A percentile compares a stretch with the other conserved stretches of the same genome.
Evolutionary conservation across 2,113 vertebrate species (phyloP).

Genomic region (Ciconia stormi): DNA sequence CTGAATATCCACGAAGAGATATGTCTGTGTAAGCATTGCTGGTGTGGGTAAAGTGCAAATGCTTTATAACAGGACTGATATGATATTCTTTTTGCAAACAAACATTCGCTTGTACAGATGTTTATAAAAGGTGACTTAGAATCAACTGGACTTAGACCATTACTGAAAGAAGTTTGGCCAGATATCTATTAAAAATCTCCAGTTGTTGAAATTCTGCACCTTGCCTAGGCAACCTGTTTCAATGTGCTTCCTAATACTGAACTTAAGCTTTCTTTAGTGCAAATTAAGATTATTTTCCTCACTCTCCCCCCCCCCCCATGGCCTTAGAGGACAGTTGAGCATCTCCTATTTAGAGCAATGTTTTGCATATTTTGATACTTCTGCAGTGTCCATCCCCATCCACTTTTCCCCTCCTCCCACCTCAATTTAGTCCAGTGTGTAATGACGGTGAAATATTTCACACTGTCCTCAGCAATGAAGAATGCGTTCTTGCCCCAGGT

Average conservation of each 20-base stretch:
- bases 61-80: neutral
- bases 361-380: neutral
- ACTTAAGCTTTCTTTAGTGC: neutral
- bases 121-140: neutral
- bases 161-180: neutral
- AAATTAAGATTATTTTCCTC: neutral
- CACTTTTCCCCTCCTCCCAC: neutral
- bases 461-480: neutral
- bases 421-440: neutral
- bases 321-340: neutral
- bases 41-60: neutral
- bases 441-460: neutral
- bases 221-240: neutral
- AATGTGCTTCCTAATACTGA: neutral
- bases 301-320: neutral
- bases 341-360: neutral
- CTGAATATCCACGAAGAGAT: neutral
- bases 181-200: neutral
- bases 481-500: neutral
- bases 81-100: neutral
- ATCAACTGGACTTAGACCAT: neutral
- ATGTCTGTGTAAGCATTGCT: neutral
- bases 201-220: neutral
- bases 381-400: neutral
- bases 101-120: neutral